A percentile compares a stretch with the other conserved stretches of the same genome.
phyloP scores from a whole-genome alignment of 2,113 vertebrate species.

The Sinocyclocheilus grahami region DNA sequence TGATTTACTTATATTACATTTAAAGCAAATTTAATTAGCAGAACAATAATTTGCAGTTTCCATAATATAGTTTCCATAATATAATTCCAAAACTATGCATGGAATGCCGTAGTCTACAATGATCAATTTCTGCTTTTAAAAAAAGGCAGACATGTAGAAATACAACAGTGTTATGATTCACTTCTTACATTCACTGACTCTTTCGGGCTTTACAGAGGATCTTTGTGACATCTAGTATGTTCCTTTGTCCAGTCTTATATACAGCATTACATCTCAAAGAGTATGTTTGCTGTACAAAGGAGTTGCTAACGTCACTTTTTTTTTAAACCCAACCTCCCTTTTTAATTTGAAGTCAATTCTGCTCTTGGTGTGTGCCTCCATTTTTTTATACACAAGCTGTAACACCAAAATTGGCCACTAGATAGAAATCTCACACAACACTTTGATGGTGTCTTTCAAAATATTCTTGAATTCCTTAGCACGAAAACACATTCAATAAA shows the following conservation, averaged over 20 bases:
- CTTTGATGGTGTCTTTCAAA: not conserved
- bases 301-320: not conserved
- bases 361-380: too few species aligned
- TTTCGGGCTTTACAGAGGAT: not conserved
- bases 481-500: not conserved
- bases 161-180: too few species aligned
- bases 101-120: not conserved
- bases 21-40: not conserved
- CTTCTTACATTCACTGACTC: too few species aligned
- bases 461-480: not conserved
- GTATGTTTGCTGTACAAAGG: too few species aligned
- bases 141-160: not conserved
- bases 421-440: constrained; percentile 7
- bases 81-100: not conserved
- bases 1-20: not conserved
- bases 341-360: not conserved
- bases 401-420: constrained; percentile 4
- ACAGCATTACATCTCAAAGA: not conserved
- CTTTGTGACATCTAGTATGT: not conserved
- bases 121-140: not conserved
- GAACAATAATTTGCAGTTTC: not conserved
- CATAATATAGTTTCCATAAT: not conserved
- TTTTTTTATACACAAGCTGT: not conserved
- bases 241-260: too few species aligned
- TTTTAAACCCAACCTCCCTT: not conserved